These are phyloP conservation scores for Brachyhypopomus occidentalis DNA, from an alignment of 2,113 vertebrate genomes.

Conservation along the genomic window DNA sequence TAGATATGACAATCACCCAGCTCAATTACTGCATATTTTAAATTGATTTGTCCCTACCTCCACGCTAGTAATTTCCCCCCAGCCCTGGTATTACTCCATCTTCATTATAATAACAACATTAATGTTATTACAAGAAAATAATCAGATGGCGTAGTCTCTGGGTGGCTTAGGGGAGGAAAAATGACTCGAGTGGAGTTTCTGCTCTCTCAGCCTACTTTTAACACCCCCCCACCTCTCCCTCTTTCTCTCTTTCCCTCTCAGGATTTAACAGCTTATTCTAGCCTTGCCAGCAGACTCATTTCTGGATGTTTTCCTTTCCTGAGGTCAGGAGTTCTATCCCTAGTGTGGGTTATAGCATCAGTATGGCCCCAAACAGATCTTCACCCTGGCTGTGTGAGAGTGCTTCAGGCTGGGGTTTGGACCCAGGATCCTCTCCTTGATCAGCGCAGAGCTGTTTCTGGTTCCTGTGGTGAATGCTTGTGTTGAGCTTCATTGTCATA, in stretches of 20 bases:
- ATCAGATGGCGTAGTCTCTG: not conserved
- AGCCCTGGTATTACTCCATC: not conserved
- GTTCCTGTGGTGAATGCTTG: no score
- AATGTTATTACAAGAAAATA: not conserved
- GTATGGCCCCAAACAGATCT: constrained; percentile 55
- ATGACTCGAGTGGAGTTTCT: constrained; percentile 13
- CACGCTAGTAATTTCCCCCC: not conserved
- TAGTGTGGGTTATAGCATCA: constrained; percentile 40
- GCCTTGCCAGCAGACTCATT: constrained; percentile 73
- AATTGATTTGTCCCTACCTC: not conserved
- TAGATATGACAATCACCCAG: no score
- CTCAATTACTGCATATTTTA: not conserved
- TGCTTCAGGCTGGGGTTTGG: no score
- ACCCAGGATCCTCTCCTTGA: no score
- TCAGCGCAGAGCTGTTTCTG: no score
- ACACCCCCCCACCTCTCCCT: not conserved
- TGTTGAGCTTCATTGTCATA: no score
- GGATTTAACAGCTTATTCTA: constrained; percentile 65
- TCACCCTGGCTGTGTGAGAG: constrained; percentile 55
- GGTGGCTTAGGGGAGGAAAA: not conserved
- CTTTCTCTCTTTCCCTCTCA: constrained; percentile 1
- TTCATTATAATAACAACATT: not conserved
- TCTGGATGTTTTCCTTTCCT: constrained; percentile 50
- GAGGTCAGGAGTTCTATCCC: constrained; percentile 48
- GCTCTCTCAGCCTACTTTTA: not conserved